Evolutionary conservation across 2,888 invertebrate species (phyloP), one percentile per base, ranked within the genome.

Genomic region (Laothoe populi): DNA sequence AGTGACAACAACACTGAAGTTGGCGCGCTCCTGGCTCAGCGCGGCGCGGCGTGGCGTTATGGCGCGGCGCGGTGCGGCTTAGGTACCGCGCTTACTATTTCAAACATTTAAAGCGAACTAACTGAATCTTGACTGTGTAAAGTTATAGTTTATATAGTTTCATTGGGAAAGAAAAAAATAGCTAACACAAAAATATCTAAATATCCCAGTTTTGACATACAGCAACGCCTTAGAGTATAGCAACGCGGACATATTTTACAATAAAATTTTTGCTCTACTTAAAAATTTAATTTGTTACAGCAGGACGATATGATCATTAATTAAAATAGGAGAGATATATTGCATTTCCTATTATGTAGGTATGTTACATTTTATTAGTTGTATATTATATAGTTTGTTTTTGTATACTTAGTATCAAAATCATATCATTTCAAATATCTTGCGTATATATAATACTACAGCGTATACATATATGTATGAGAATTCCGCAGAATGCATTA

Each of bases 1-100:
- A 90, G 74, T 82, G 87, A 92, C 91, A 92, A 92, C 91, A 92
- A 90, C 81, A 71, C 81, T 90, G 92, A 92, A 92, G 90, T 92
- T 92, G 83, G 90, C 82, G 84, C 88, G 82, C 68, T 77, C 48
- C 38, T 63, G 64, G 60, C 64, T 64, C 59, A 61, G 16, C 57
- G 45, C 44, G 44, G 44, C 19, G 11, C 24, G 38, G n/a, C 42
- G 26, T 26, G 24, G 44, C 16, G 21, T 16, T 16, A 10, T 13
- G 23, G 23, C 45, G 45, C 31, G 31, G 31, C 26, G 11, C 24
- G 46, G 35, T 38, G 24, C 57, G 13, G 57, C n/a, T 13, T 48
- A 24, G 4, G 13, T 16, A 53, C 31, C 19, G 35, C 19, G 35
- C 49, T 49, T 31, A 53, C 53, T 35, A 35, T 44, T 53, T 35